Conservation (phyloP, 2,113 vertebrate species). For the Nannobrachium achirus region DNA sequence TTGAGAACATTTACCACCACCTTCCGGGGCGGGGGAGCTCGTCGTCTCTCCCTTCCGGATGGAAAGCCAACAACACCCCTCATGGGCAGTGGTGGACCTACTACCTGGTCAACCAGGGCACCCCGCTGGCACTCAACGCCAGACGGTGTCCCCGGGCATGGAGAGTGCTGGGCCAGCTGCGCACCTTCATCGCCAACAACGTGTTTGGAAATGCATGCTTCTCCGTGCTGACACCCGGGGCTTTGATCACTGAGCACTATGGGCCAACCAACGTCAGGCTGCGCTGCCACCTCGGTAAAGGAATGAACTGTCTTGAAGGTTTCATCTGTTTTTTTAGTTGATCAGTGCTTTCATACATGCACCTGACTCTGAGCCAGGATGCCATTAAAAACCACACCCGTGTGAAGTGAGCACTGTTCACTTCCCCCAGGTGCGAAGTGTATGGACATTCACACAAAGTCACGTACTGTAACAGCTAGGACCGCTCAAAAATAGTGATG, state of each 20-base stretch:
- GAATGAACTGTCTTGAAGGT: constrained; percentile 8
- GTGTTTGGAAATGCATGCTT: constrained; percentile 98
- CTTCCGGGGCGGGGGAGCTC: constrained; percentile 87
- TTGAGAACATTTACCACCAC: constrained; percentile 90
- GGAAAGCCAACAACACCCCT: constrained; percentile 92
- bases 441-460: too few species aligned
- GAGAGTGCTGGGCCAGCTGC: constrained; percentile 93
- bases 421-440: too few species aligned
- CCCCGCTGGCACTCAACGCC: constrained; percentile 91
- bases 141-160: constrained; percentile 94
- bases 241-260: constrained; percentile 92
- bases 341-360: background rate
- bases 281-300: constrained; percentile 92
- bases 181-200: constrained; percentile 97
- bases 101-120: constrained; percentile 95
- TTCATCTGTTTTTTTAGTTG: constrained; percentile 6
- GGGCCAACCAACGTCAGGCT: constrained; percentile 96
- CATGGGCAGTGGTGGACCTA: constrained; percentile 97
- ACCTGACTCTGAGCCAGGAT: background rate
- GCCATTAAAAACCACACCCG: too few species aligned
- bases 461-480: too few species aligned
- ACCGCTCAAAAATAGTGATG: constrained; percentile 10
- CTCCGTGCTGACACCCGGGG: constrained; percentile 92
- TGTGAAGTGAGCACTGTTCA: too few species aligned
- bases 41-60: constrained; percentile 90